phyloP scores from a whole-genome alignment of 2,113 vertebrate genomes.

The Halichoerus grypus region DNA sequence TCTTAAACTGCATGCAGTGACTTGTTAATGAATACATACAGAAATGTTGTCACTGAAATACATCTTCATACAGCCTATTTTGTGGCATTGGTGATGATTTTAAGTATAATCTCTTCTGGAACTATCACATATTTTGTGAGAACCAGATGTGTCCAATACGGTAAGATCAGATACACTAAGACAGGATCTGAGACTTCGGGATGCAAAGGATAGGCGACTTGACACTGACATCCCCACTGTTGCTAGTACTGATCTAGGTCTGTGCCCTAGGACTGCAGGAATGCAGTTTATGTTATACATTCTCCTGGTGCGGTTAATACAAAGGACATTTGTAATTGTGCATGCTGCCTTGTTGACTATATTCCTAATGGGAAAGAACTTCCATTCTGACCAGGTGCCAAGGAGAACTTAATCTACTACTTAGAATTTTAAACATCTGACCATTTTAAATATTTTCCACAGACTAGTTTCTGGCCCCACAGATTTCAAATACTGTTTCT shows the following conservation, averaged over 20 bases:
- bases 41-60: background rate
- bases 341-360: background rate
- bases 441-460: background rate
- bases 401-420: background rate
- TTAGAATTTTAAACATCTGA: background rate
- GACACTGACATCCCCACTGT: accelerated
- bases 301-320: background rate
- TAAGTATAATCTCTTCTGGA: background rate
- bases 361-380: background rate
- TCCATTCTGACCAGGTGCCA: background rate
- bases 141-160: background rate
- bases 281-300: background rate
- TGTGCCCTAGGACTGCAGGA: background rate
- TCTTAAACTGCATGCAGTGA: background rate
- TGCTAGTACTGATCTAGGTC: background rate
- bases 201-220: background rate
- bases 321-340: background rate
- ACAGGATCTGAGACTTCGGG: background rate
- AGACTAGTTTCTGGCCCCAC: background rate
- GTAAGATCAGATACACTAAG: background rate
- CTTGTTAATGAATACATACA: background rate
- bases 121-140: background rate
- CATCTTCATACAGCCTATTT: background rate
- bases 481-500: background rate
- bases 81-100: background rate